Conservation (phyloP, 2,888 invertebrate genomes). For the Anthophora plumipes region DNA sequence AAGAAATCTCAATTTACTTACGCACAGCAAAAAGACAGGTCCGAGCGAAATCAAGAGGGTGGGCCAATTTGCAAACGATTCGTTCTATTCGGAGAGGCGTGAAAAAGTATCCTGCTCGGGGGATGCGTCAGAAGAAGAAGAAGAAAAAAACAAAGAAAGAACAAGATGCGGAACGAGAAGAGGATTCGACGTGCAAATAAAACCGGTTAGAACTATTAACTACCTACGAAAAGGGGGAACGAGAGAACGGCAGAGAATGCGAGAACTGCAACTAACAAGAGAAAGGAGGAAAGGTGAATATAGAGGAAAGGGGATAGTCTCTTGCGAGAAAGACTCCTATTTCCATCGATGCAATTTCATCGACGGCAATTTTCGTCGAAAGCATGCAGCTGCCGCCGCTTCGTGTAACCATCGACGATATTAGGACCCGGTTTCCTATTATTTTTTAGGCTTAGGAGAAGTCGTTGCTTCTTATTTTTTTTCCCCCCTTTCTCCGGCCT, state of each 20-base stretch:
- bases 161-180: slow-evolving; percentile 41
- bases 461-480: slow-evolving; percentile 26
- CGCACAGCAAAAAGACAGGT: not conserved
- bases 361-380: slow-evolving; percentile 74
- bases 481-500: slow-evolving; percentile 15
- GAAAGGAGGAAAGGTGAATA: not conserved
- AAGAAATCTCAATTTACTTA: not conserved
- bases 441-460: slow-evolving; percentile 57
- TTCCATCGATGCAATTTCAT: slow-evolving; percentile 70
- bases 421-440: slow-evolving; percentile 58
- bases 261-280: not conserved
- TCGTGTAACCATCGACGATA: slow-evolving; percentile 53
- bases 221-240: not conserved
- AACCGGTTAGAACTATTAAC: slow-evolving; percentile 55
- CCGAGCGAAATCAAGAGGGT: not conserved
- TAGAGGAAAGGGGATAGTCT: slow-evolving; percentile 19
- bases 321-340: slow-evolving; percentile 49
- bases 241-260: not conserved
- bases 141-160: not conserved
- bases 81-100: slow-evolving; percentile 45
- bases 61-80: slow-evolving; percentile 57
- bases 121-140: slow-evolving; percentile 27
- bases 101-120: slow-evolving; percentile 40
- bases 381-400: slow-evolving; percentile 74
- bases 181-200: slow-evolving; percentile 48